Evolutionary conservation across 2,113 vertebrate species (phyloP), one percentile per base, ranked within the genome.

Genomic region (Pelecanoides urinatrix): DNA sequence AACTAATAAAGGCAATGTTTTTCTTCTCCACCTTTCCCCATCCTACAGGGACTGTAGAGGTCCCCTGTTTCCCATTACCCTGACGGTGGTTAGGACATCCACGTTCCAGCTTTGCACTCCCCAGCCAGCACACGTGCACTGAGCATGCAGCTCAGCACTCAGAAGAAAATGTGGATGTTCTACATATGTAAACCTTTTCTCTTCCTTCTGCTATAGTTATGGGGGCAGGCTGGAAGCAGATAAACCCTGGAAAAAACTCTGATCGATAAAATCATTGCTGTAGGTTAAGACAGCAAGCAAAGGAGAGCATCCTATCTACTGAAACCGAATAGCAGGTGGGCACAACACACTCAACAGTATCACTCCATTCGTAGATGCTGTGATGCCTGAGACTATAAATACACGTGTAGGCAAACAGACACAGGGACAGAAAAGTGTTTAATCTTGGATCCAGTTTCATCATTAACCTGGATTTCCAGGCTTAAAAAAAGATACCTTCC

Each of bases 381-480:
- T 45, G 71, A 87, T 85, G 86, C 65, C 86, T 25, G 42, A 45
- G 68, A 70, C 62, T 92, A 87, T 74, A 95, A 97, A 96, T 78
- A 95, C 42, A 38, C 2, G 2, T n/a, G 47, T 15, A 92, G 86
- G 62, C 40, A 77, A 19, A 76, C 27, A 94, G 61, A 85, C 80
- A 75, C 30, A 22, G 61, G 32, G 16, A 92, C 84, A 90, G 77
- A 10, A 11, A 59, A 82, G 71, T 66, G 66, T 90, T 97, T 97
- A 91, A 97, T 96, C 94, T 95, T 70, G 70, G 74, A 94, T 92
- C 89, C 52, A 67, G 59, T 77, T 94, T 91, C 81, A 96, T 83
- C 81, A 91, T 94, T 96, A 97, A 92, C 94, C 81, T 95, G 91
- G 70, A 96, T 95, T 95, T 92, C 58, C 42, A 82, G 20, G 62